Evolutionary conservation across 1,140 invertebrate species (phyloP).

Genomic region (Drosophila chauvacae): DNA sequence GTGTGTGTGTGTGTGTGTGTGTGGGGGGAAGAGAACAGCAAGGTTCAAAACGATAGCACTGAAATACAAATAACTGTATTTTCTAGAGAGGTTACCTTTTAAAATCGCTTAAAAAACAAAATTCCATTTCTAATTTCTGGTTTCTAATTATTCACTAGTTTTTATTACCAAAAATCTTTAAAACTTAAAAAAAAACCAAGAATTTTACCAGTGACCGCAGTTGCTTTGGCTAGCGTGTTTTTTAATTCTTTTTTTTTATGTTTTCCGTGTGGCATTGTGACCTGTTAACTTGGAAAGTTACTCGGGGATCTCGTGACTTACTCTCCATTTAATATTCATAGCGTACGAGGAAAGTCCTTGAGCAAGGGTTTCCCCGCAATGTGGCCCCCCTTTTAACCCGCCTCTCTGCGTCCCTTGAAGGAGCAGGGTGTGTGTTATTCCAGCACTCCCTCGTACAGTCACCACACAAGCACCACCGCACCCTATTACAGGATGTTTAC

Average conservation of each 20-base stretch:
- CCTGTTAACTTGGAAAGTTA: slow-evolving; percentile 46
- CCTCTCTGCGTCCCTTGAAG: not conserved
- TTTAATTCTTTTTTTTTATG: not conserved
- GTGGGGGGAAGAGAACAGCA: not conserved
- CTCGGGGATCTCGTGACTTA: slow-evolving; percentile 38
- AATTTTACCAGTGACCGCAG: not conserved
- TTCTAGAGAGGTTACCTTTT: not conserved
- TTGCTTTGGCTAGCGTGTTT: slow-evolving; percentile 21
- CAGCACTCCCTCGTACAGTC: slow-evolving; percentile 35
- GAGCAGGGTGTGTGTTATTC: slow-evolving; percentile 11
- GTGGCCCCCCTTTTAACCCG: slow-evolving; percentile 19
- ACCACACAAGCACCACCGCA: slow-evolving; percentile 21
- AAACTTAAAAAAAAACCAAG: not conserved
- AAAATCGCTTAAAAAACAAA: not conserved
- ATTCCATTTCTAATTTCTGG: not conserved
- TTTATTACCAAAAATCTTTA: not conserved
- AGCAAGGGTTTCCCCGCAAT: slow-evolving; percentile 17
- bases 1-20: not conserved
- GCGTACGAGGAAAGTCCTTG: slow-evolving; percentile 30
- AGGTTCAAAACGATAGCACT: slow-evolving; percentile 2
- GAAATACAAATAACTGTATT: not conserved
- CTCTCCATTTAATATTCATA: slow-evolving; percentile 32
- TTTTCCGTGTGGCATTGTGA: slow-evolving; percentile 31
- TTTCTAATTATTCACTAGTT: not conserved
- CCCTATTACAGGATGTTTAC: slow-evolving; percentile 31